Evolutionary conservation across 2,888 invertebrate genomes (phyloP).

Genomic region (Drosophila robusta): DNA sequence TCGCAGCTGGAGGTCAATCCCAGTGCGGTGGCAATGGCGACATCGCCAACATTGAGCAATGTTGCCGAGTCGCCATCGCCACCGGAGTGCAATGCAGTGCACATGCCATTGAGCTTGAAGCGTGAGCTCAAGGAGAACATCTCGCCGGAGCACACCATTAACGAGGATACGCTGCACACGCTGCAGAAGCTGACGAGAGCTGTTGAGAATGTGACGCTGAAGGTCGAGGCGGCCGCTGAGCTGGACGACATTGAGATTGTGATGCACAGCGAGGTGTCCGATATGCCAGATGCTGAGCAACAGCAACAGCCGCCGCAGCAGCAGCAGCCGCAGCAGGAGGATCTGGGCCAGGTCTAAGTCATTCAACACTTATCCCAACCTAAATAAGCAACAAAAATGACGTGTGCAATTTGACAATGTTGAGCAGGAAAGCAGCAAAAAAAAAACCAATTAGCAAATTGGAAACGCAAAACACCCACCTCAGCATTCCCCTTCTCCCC

Average conservation of each 20-base stretch:
- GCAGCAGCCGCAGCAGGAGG: slow-evolving; percentile 35
- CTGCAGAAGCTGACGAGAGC: slow-evolving; percentile 79
- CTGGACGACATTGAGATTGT: slow-evolving; percentile 71
- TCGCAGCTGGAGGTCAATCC: slow-evolving; percentile 41
- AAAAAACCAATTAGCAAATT: slow-evolving; percentile 18
- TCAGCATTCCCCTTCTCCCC: slow-evolving; percentile 56
- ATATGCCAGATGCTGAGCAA: slow-evolving; percentile 47
- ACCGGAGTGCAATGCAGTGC: slow-evolving; percentile 82
- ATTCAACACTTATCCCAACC: not conserved
- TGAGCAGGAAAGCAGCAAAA: slow-evolving; percentile 36
- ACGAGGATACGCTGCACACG: slow-evolving; percentile 79
- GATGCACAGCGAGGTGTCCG: slow-evolving; percentile 66
- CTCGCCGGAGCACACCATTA: slow-evolving; percentile 87
- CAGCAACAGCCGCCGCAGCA: slow-evolving; percentile 28
- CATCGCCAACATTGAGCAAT: slow-evolving; percentile 39
- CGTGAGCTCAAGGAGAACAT: slow-evolving; percentile 88
- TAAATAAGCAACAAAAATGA: slow-evolving; percentile 22
- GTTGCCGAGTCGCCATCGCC: slow-evolving; percentile 40
- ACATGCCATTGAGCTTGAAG: slow-evolving; percentile 87
- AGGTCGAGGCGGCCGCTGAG: slow-evolving; percentile 56
- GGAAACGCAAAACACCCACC: slow-evolving; percentile 60
- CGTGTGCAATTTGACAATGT: slow-evolving; percentile 67
- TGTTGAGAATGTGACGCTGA: slow-evolving; percentile 53
- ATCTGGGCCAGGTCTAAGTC: slow-evolving; percentile 44
- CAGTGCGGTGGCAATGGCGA: slow-evolving; percentile 17